Evolutionary conservation across 2,888 invertebrate species (phyloP), one percentile per base, ranked within the genome.

Genomic region (Leptura quadrifasciata): DNA sequence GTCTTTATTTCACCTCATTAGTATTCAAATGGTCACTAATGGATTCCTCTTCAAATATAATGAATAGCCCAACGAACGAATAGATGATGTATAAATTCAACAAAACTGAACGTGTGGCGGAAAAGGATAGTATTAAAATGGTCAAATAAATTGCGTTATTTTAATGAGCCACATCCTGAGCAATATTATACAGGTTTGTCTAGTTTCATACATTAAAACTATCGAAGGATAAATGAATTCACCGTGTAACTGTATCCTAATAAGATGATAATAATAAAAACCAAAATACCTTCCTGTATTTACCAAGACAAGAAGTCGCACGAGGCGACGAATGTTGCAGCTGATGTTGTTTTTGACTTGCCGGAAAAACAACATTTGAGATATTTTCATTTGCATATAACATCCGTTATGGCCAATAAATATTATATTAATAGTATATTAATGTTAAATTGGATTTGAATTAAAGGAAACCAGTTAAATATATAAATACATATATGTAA

Each of bases 121-220:
- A 81, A 82, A 82, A 79, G 77, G 81, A 78, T 81, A 81, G 79
- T 80, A 81, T 80, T 77, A 78, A 80, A 81, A 79, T 78, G 72
- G 76, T 76, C 79, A 80, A 79, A 78, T 80, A 80, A 76, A 78
- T 74, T 76, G 80, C 80, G 81, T 81, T 80, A 79, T 76, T 80
- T 82, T 83, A 83, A 83, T 83, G 80, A 79, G 80, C 81, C 77
- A 79, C 83, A 82, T 83, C 83, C 83, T 82, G 83, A 74, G 78
- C 64, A 77, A 77, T 79, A 81, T 78, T 81, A 79, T 79, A 81
- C 83, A 80, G 83, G 83, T 83, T 81, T 82, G 81, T 83, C 83
- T 83, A 81, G 80, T 82, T 83, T 82, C 80, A 82, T 81, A 75
- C 75, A 77, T 75, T 74, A 67, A 64, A 75, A 76, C 74, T 75